phyloP scores from a whole-genome alignment of 2,113 vertebrate species.

The Hydrochoerus hydrochaeris region DNA sequence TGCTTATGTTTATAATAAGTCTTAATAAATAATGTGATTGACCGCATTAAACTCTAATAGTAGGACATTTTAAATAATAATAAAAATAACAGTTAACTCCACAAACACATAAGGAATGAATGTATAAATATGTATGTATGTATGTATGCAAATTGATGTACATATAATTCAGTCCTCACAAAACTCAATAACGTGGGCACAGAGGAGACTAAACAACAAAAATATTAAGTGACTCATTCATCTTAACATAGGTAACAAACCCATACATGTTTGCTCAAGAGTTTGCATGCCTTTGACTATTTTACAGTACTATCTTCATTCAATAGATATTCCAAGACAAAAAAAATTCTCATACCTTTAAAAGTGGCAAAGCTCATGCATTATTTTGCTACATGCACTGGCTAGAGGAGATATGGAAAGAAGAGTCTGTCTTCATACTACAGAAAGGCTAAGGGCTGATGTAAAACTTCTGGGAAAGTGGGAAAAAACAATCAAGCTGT shows the following conservation, averaged over 20 bases:
- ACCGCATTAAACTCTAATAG: slow-evolving; percentile 27
- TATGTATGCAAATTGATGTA: background rate
- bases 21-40: slow-evolving; percentile 20
- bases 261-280: background rate
- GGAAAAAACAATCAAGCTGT: slow-evolving; percentile 46
- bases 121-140: background rate
- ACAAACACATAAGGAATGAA: background rate
- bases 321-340: slow-evolving; percentile 10
- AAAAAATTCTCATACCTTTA: slow-evolving; percentile 14
- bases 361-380: background rate
- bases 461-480: slow-evolving; percentile 43
- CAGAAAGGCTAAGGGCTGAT: background rate
- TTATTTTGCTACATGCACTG: background rate
- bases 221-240: background rate
- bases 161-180: background rate
- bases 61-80: slow-evolving; percentile 21
- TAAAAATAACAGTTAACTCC: background rate
- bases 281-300: background rate
- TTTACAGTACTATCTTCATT: slow-evolving; percentile 3
- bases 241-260: slow-evolving; percentile 24
- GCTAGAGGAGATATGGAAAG: background rate
- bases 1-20: background rate
- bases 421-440: background rate
- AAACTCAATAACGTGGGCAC: background rate
- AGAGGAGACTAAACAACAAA: slow-evolving; percentile 15